phyloP scores from a whole-genome alignment of 2,888 invertebrate genomes.

The Chironomus tentans region DNA sequence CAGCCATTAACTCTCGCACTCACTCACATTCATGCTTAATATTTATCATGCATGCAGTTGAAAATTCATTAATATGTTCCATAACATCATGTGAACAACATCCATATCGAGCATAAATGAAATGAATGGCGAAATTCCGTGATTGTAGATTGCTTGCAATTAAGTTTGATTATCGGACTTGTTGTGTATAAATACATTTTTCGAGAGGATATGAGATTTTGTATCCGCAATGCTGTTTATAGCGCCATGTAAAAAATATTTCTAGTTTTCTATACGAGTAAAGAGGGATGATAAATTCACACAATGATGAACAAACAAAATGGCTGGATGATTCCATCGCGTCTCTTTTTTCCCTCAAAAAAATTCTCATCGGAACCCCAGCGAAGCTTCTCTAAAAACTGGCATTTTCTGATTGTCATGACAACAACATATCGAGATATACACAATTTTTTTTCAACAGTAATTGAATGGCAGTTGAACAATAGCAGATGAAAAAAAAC shows the following conservation, averaged over 20 bases:
- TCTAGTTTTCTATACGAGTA: not conserved
- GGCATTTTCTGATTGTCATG: constrained; percentile 13
- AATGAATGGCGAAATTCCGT: constrained; percentile 14
- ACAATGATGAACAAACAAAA: not conserved
- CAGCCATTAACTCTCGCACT: not conserved
- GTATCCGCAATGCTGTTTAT: not conserved
- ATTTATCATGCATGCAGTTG: not conserved
- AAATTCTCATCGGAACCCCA: not conserved
- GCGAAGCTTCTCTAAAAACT: not conserved
- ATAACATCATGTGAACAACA: not conserved
- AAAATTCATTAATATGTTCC: not conserved
- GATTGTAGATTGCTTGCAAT: constrained; percentile 10
- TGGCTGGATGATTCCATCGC: not conserved
- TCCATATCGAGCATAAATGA: too few relatives aligned
- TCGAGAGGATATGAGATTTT: not conserved
- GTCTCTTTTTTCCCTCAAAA: not conserved
- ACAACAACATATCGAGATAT: constrained; percentile 4
- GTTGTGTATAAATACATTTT: too few relatives aligned
- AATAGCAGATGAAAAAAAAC: not conserved
- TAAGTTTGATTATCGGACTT: not conserved
- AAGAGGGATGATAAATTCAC: not conserved
- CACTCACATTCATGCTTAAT: not conserved
- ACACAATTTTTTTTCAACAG: not conserved
- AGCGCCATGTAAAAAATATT: too few relatives aligned
- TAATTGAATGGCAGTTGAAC: not conserved